A percentile compares a stretch with the other conserved stretches of the same genome.
Conservation (phyloP, 2,888 invertebrate genomes). For the Druceiella hillmani region DNA sequence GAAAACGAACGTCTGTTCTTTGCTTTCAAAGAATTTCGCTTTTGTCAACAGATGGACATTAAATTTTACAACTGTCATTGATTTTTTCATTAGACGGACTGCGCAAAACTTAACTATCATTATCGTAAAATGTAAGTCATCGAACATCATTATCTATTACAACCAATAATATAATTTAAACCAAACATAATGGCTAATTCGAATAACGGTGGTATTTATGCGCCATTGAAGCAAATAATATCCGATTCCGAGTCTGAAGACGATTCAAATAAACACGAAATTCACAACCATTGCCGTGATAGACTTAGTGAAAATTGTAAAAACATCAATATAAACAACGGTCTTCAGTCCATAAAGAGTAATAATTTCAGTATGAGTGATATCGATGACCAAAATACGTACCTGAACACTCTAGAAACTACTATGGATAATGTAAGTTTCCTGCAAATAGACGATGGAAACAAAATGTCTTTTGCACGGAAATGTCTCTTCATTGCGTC, state of each 20-base stretch:
- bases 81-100: too few relatives aligned
- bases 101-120: too few relatives aligned
- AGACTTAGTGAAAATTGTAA: slow-evolving; percentile 34
- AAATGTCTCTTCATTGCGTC: slow-evolving; percentile 66
- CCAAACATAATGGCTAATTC: too few relatives aligned
- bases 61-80: too few relatives aligned
- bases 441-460: slow-evolving; percentile 43
- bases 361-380: slow-evolving; percentile 42
- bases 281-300: background rate
- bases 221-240: slow-evolving; percentile 71
- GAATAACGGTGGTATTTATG: slow-evolving; percentile 57
- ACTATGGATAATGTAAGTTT: slow-evolving; percentile 49
- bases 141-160: too few relatives aligned
- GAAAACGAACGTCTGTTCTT: too few relatives aligned
- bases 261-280: slow-evolving; percentile 34
- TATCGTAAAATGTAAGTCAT: too few relatives aligned
- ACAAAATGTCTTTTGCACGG: slow-evolving; percentile 61
- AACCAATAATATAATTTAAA: too few relatives aligned
- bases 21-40: too few relatives aligned
- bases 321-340: slow-evolving; percentile 44
- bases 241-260: slow-evolving; percentile 76
- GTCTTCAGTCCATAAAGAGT: slow-evolving; percentile 37
- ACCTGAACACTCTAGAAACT: slow-evolving; percentile 43
- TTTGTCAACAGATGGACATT: too few relatives aligned
- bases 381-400: slow-evolving; percentile 45